Evolutionary conservation across 2,888 invertebrate genomes (phyloP).

Genomic region (Rhodophaea formosa): DNA sequence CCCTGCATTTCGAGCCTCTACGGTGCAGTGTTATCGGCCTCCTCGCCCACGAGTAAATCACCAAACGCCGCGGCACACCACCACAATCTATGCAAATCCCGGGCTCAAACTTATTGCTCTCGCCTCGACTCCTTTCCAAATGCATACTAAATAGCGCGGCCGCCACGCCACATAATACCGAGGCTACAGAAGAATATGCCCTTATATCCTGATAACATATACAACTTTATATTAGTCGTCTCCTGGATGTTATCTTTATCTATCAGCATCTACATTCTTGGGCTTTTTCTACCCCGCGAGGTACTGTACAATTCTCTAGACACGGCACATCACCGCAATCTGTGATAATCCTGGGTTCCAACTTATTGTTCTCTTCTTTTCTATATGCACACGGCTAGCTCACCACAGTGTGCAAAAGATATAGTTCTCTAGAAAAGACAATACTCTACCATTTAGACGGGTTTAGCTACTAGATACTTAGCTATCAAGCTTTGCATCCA

Average conservation of each 20-base stretch:
- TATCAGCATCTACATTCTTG: too few relatives aligned
- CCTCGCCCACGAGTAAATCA: slow-evolving; percentile 62
- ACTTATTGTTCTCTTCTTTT: slow-evolving; percentile 81
- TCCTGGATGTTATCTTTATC: too few relatives aligned
- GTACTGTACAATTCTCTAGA: too few relatives aligned
- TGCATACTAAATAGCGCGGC: slow-evolving; percentile 76
- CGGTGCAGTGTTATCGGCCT: slow-evolving; percentile 42
- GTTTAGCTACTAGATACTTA: too few relatives aligned
- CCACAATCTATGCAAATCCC: slow-evolving; percentile 79
- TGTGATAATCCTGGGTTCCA: slow-evolving; percentile 76
- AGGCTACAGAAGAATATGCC: neutral
- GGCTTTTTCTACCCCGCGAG: too few relatives aligned
- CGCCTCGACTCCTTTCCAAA: slow-evolving; percentile 78
- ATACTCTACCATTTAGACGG: too few relatives aligned
- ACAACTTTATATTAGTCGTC: neutral
- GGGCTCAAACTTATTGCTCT: slow-evolving; percentile 77
- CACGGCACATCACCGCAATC: slow-evolving; percentile 56
- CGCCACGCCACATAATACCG: slow-evolving; percentile 42
- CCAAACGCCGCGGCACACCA: slow-evolving; percentile 45
- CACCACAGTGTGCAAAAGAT: slow-evolving; percentile 27
- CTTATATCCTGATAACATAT: neutral
- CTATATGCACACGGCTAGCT: slow-evolving; percentile 77
- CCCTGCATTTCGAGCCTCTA: slow-evolving; percentile 1
- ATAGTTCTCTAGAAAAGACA: neutral
- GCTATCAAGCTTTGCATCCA: too few relatives aligned